Evolutionary conservation across 2,797 vertebrate species (phyloP).

Genomic region (Paedocypris micromegethes): DNA sequence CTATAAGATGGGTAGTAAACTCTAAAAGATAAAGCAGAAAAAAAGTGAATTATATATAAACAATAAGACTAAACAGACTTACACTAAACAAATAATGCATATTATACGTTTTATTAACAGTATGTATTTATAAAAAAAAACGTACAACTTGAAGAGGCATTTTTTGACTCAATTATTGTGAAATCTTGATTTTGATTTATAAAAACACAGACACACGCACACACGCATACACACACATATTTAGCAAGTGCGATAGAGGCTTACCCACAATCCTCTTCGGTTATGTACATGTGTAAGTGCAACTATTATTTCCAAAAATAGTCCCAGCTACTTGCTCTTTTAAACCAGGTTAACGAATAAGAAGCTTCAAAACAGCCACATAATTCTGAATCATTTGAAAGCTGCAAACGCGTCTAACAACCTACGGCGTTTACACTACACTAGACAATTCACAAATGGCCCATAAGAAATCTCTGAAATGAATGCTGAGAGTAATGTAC

Average conservation of each 20-base stretch:
- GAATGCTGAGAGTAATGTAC: constrained; percentile 11
- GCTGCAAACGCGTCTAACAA: constrained; percentile 12
- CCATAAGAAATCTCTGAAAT: constrained; percentile 16
- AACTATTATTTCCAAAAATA: constrained; percentile 4
- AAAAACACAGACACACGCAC: too few species aligned
- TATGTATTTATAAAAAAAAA: too few species aligned
- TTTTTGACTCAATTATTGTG: too few species aligned
- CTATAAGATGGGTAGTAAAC: too few species aligned
- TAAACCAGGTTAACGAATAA: constrained; percentile 13
- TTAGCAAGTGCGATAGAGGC: background rate
- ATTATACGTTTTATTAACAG: too few species aligned
- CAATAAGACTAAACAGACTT: too few species aligned
- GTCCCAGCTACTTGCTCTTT: constrained; percentile 3
- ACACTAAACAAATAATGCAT: too few species aligned
- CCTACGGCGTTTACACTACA: constrained; percentile 15
- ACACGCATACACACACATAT: too few species aligned
- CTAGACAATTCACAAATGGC: constrained; percentile 12
- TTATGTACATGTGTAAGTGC: background rate
- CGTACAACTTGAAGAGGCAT: too few species aligned
- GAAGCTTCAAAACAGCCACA: constrained; percentile 10
- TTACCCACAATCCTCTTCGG: constrained; percentile 1
- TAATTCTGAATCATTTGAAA: constrained; percentile 9
- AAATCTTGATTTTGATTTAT: too few species aligned
- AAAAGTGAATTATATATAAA: too few species aligned
- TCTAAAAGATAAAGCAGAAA: too few species aligned